Percentiles rank a stretch among this genome's conserved stretches.
These are phyloP conservation scores for Bacillus rossius DNA, from an alignment of 1,140 invertebrate species.

Conservation along the genomic window DNA sequence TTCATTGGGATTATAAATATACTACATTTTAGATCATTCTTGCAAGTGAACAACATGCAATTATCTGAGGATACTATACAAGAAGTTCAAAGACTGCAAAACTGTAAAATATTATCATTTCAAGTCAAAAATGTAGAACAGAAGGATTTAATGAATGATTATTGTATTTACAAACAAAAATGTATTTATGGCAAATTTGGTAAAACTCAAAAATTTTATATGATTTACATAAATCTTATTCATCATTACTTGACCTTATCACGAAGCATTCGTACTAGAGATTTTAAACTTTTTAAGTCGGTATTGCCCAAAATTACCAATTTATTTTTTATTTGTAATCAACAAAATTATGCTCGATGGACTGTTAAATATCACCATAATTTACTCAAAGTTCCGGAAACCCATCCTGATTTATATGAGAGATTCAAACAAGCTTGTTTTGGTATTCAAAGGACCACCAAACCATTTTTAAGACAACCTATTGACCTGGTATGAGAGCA, in stretches of 20 bases:
- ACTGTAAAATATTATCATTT: no score
- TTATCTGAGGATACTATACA: neutral
- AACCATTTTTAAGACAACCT: conserved; percentile 31
- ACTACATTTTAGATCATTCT: conserved; percentile 38
- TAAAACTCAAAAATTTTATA: conserved; percentile 13
- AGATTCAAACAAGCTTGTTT: conserved; percentile 20
- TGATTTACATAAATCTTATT: conserved; percentile 28
- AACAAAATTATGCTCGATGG: conserved; percentile 35
- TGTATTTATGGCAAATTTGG: neutral
- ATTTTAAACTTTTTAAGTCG: conserved; percentile 23
- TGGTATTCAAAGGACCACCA: conserved; percentile 27
- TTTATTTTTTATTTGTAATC: conserved; percentile 36
- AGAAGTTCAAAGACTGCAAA: no score
- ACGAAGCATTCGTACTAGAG: conserved; percentile 23
- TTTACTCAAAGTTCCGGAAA: conserved; percentile 26
- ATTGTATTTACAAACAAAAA: neutral
- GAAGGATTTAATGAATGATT: neutral
- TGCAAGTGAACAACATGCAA: conserved; percentile 23
- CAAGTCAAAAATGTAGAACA: neutral
- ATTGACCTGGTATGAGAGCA: conserved; percentile 30
- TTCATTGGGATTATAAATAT: conserved; percentile 39
- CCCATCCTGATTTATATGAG: conserved; percentile 25
- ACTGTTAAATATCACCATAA: conserved; percentile 28
- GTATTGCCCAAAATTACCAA: conserved; percentile 26
- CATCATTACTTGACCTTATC: conserved; percentile 30